A percentile compares a stretch with the other conserved stretches of the same genome.
Evolutionary conservation across 2,888 invertebrate species (phyloP).

Genomic region (Pycnomerus fuliginosus): DNA sequence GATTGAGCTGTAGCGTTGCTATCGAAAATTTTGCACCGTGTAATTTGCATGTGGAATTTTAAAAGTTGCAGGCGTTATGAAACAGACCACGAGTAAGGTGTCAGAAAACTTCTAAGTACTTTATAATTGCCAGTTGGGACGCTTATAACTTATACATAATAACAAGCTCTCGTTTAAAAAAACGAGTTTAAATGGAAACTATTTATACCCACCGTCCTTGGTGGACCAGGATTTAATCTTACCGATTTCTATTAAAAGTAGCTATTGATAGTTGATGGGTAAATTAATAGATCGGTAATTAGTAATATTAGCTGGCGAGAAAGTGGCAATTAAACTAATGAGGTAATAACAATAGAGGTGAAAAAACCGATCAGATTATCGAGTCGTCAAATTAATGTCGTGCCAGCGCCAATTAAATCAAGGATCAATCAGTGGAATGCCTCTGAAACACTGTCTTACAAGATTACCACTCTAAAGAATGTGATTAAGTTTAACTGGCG

Average conservation of each 20-base stretch:
- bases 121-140: constrained; percentile 45
- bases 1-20: too few species aligned
- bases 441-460: constrained; percentile 40
- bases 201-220: not conserved
- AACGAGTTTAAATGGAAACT: not conserved
- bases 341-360: constrained; percentile 9
- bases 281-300: constrained; percentile 16
- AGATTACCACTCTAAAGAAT: constrained; percentile 42
- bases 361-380: constrained; percentile 13
- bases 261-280: constrained; percentile 6
- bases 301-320: not conserved
- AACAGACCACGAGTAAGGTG: constrained; percentile 37
- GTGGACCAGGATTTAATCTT: too few species aligned
- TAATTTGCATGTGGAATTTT: constrained; percentile 20
- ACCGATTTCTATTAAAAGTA: too few species aligned
- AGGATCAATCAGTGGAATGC: constrained; percentile 31
- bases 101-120: constrained; percentile 47
- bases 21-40: too few species aligned
- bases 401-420: constrained; percentile 16
- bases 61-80: constrained; percentile 5
- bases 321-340: constrained; percentile 18
- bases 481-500: constrained; percentile 45
- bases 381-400: constrained; percentile 14
- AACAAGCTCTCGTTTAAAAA: constrained; percentile 2
- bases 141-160: constrained; percentile 37